Base-by-base conservation (phyloP, 2,797 vertebrate species). In the Cryptoprocta ferox region DNA sequence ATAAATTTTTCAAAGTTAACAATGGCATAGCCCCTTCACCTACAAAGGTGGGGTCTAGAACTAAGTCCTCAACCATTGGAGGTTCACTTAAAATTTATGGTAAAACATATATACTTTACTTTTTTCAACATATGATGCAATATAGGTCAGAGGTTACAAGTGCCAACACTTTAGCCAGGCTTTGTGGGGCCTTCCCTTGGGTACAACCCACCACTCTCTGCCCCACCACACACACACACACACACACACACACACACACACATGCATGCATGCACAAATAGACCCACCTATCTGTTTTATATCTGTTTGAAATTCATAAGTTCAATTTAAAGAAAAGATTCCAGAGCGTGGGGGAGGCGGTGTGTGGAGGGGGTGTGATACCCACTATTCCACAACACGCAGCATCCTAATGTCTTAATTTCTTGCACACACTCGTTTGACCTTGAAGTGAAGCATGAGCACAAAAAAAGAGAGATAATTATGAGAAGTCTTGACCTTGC, bases 301-400 rank as follows among this genome's bases (percentile, higher is more conserved):
- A 48, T 19, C 5, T 92, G 13, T 53, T 28, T 96, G 61, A 66
- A 81, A 90, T 32, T 50, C 30, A 18, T 6, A 70, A 39, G 28
- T 81, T 63, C 89, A 42, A 86, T 32, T 45, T 79, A 50, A 61
- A 85, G n/a, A 48, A 53, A 93, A 21, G 30, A 87, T 94, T 50
- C 61, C n/a, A 15, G 35, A 48, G 30, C 2, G 8, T 30, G 3
- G 45, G 6, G n/a, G 21, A 59, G 56, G 56, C 8, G 56, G 21
- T 59, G 15, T 15, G 16, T n/a, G 35, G 48, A 66, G 19, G 73
- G 37, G 48, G 35, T 56, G 15, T 42, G 5, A 91, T 30, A 87
- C 53, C 14, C 2, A 13, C 12, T n/a, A 10, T 79, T 70, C 4
- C 3, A 45, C 21, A 24, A 3, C 15, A 45, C 1, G 0, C 37